These are phyloP conservation scores for Eumeta japonica DNA, from an alignment of 1,140 invertebrate genomes.

Conservation along the genomic window DNA sequence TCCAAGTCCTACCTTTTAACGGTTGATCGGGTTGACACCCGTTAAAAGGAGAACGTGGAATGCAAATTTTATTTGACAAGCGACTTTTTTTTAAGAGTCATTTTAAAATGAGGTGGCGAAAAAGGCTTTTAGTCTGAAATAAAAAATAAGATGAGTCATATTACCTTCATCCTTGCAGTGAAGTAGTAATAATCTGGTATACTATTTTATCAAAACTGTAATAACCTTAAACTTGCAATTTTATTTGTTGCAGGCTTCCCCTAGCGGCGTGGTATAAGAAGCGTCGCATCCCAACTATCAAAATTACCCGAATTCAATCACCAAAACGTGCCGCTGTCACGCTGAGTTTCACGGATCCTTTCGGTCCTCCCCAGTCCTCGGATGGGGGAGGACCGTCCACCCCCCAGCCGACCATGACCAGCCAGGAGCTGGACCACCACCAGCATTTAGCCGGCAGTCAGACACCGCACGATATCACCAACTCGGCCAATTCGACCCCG, in stretches of 20 bases:
- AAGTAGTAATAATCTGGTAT: too few relatives aligned
- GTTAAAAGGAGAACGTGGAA: too few relatives aligned
- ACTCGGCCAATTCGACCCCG: constrained; percentile 41
- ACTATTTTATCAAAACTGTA: too few relatives aligned
- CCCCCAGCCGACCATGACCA: constrained; percentile 47
- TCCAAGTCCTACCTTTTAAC: too few relatives aligned
- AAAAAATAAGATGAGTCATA: too few relatives aligned
- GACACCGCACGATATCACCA: constrained; percentile 48
- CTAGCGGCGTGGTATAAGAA: constrained; percentile 28
- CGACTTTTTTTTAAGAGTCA: too few relatives aligned
- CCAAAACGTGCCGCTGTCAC: constrained; percentile 44
- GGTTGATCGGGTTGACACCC: too few relatives aligned
- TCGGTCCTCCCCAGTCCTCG: constrained; percentile 54
- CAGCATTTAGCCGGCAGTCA: constrained; percentile 44
- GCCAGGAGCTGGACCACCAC: constrained; percentile 42
- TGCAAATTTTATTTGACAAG: too few relatives aligned
- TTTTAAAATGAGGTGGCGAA: too few relatives aligned
- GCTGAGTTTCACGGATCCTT: constrained; percentile 58
- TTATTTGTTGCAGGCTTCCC: constrained; percentile 34
- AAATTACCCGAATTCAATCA: constrained; percentile 56
- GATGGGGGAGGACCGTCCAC: constrained; percentile 54
- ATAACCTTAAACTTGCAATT: constrained; percentile 1
- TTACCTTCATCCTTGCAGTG: too few relatives aligned
- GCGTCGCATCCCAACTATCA: constrained; percentile 27
- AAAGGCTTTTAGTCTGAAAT: too few relatives aligned